Conservation (phyloP, 1,140 invertebrate species). For the Drosophila sp. region DNA sequence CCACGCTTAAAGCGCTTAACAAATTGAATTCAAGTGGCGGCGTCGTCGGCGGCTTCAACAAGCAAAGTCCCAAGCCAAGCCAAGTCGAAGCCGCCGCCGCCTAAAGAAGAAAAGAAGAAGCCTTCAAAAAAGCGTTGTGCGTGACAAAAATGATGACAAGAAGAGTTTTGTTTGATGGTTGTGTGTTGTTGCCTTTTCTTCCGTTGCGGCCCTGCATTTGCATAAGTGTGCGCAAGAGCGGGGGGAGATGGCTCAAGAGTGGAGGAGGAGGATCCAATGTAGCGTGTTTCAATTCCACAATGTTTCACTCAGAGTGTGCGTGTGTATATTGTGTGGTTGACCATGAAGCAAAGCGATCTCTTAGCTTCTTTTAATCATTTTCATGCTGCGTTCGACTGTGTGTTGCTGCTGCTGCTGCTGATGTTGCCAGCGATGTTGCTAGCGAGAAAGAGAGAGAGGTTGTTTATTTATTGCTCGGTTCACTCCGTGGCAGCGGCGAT, state of each 20-base stretch:
- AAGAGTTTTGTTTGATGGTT: slow-evolving; percentile 13
- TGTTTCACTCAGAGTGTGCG: slow-evolving; percentile 20
- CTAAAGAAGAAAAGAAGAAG: slow-evolving; percentile 44
- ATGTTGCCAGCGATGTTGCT: no score
- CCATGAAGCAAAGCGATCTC: slow-evolving; percentile 65
- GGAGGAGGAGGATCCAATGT: background rate
- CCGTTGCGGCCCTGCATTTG: slow-evolving; percentile 16
- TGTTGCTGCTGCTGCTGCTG: slow-evolving; percentile 27
- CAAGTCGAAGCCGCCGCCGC: slow-evolving; percentile 26
- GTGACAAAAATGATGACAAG: slow-evolving; percentile 80
- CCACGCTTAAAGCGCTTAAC: slow-evolving; percentile 55
- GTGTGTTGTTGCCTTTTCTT: slow-evolving; percentile 17
- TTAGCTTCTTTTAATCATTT: slow-evolving; percentile 79
- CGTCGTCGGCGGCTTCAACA: slow-evolving; percentile 14
- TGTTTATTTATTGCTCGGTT: slow-evolving; percentile 68
- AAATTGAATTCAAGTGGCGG: slow-evolving; percentile 60
- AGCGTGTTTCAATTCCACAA: slow-evolving; percentile 31
- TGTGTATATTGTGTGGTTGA: slow-evolving; percentile 45
- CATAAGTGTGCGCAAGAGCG: slow-evolving; percentile 9
- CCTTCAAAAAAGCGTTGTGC: slow-evolving; percentile 66
- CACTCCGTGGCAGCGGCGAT: slow-evolving; percentile 40
- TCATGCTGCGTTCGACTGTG: slow-evolving; percentile 61
- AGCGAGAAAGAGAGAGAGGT: background rate
- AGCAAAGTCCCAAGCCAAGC: background rate
- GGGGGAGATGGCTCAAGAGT: slow-evolving; percentile 12